Evolutionary conservation across 2,888 invertebrate genomes (phyloP), one percentile per base, ranked within the genome.

Genomic region (Leptopterna dolabrata): DNA sequence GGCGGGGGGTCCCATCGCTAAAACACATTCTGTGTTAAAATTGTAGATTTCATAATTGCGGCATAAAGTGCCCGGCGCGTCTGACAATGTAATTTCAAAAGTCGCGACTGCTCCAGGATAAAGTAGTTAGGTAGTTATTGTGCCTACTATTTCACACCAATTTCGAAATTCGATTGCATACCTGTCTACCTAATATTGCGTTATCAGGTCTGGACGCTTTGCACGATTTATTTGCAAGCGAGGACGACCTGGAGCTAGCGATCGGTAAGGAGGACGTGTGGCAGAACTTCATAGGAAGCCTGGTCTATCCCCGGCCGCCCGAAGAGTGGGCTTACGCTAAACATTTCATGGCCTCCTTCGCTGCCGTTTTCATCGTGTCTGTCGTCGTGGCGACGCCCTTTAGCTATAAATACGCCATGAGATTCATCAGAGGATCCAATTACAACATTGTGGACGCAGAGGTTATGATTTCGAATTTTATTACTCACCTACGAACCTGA

Each of bases 191-290:
- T n/a, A n/a, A 7, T 36, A 36, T 4, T 36, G 36, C 36, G 7
- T 36, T 41, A 19, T n/a, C 43, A 80, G 81, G 81, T 55, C n/a
- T 81, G 16, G 81, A 81, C 55, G 51, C 81, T 29, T 13, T 81
- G 0, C 81, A 81, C 81, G 55, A 81, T 51, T n/a, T 81, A 29
- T 81, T 81, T 29, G 81, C n/a, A 36, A 7, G 55, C 16, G 55
- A 29, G 29, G 36, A 81, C 14, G 36, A 81, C n/a, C 30, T 81
- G 6, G 55, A 81, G 30, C n/a, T 51, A 1, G 19, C 55, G 3
- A 14, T 81, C 2, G 81, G 55, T n/a, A 27, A 27, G n/a, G 81
- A 81, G 24, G 81, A 51, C 30, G 30, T 29, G 9, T 81, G 81
- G 81, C 81, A 81, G 29, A 36, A 13, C 0, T 81, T 27, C 81